A percentile compares a stretch with the other conserved stretches of the same genome.
Conservation (phyloP, 1,140 invertebrate species). For the Holcopasites calliopsidis region DNA sequence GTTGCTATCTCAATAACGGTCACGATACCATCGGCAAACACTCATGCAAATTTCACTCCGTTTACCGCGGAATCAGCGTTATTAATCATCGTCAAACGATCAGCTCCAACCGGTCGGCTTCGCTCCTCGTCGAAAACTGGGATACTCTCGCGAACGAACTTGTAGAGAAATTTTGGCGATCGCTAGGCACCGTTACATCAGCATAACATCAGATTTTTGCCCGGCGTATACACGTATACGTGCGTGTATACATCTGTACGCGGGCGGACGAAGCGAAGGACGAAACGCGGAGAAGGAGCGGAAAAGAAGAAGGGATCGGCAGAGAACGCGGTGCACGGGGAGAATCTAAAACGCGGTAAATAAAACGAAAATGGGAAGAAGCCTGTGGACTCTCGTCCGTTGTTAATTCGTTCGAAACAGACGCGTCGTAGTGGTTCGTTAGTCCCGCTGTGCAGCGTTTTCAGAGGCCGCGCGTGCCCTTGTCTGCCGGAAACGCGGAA, state of each 20-base stretch:
- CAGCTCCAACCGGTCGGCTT: not conserved
- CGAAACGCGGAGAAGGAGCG: not conserved
- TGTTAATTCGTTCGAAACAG: constrained; percentile 9
- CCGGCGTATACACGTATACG: too few species aligned
- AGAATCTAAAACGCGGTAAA: not conserved
- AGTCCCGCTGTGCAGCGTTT: not conserved
- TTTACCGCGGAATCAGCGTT: not conserved
- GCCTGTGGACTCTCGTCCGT: constrained; percentile 9
- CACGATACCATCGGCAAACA: too few species aligned
- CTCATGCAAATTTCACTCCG: too few species aligned
- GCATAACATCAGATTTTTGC: not conserved
- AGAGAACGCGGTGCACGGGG: not conserved
- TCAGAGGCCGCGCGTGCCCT: not conserved
- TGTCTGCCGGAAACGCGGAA: not conserved
- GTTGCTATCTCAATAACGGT: not conserved
- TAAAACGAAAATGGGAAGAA: not conserved
- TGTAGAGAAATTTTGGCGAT: not conserved
- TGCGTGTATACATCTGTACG: too few species aligned
- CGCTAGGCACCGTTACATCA: not conserved
- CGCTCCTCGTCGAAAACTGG: not conserved
- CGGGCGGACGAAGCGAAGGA: not conserved
- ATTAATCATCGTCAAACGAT: not conserved
- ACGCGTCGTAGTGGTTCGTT: constrained; percentile 6
- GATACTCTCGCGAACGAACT: not conserved
- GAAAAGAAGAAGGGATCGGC: not conserved